These are phyloP conservation scores for Galerucella pusilla DNA, from an alignment of 2,888 invertebrate genomes.

Conservation along the genomic window DNA sequence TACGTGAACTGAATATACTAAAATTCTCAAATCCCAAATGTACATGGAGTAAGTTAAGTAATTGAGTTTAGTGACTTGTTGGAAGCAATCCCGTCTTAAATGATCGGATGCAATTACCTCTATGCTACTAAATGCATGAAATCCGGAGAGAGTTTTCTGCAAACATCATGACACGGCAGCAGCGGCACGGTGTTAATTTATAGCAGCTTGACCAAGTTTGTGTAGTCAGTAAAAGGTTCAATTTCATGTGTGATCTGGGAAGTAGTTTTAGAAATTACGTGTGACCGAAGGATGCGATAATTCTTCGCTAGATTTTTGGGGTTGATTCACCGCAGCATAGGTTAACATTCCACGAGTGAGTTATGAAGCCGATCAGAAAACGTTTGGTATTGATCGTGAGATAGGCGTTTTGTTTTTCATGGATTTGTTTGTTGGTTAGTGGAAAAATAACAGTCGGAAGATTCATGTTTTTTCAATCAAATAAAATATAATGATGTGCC, in stretches of 20 bases:
- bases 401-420: neutral
- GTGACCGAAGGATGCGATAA: conserved; percentile 27
- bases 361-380: neutral
- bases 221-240: conserved; percentile 35
- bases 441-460: neutral
- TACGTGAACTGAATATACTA: no score
- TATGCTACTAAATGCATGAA: conserved; percentile 13
- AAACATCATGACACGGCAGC: conserved; percentile 18
- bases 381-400: neutral
- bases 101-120: conserved; percentile 15
- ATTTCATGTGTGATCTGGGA: conserved; percentile 32
- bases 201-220: conserved; percentile 26
- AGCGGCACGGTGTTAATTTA: conserved; percentile 29
- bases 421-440: neutral
- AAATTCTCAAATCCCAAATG: neutral
- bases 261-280: conserved; percentile 33
- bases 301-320: conserved; percentile 22
- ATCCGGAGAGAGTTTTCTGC: conserved; percentile 14
- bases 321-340: conserved; percentile 9
- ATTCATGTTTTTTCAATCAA: neutral
- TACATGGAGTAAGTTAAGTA: neutral
- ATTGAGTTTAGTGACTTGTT: conserved; percentile 2
- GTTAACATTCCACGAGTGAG: conserved; percentile 12
- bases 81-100: conserved; percentile 18
- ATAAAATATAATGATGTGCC: no score